These are phyloP conservation scores for Machimus rusticus DNA, from an alignment of 2,888 invertebrate species.

Conservation along the genomic window DNA sequence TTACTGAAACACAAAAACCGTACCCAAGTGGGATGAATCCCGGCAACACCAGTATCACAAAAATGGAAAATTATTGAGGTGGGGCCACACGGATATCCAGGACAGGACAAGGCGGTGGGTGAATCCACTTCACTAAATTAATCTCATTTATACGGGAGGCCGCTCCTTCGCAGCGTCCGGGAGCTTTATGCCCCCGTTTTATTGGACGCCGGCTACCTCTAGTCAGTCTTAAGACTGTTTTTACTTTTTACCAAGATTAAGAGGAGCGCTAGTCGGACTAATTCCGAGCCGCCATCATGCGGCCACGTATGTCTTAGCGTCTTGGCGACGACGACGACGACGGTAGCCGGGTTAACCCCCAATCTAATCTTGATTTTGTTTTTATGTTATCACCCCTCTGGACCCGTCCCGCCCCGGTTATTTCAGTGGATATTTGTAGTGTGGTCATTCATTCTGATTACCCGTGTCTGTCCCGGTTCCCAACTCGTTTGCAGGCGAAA, in stretches of 20 bases:
- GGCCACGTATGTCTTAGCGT: not conserved
- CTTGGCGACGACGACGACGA: too few species aligned
- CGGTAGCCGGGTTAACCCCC: constrained; percentile 2
- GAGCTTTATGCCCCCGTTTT: constrained; percentile 27
- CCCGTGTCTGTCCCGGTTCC: constrained; percentile 23
- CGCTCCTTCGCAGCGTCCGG: not conserved
- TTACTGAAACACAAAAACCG: constrained; percentile 9
- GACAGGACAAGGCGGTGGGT: not conserved
- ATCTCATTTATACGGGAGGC: constrained; percentile 26
- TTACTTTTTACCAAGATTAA: constrained; percentile 36
- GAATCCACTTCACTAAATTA: constrained; percentile 40
- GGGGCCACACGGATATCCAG: not conserved
- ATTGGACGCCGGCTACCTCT: constrained; percentile 28
- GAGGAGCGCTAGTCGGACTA: not conserved
- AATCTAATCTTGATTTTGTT: constrained; percentile 38
- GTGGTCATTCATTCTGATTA: constrained; percentile 39
- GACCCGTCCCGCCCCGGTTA: not conserved
- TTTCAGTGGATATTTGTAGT: constrained; percentile 28
- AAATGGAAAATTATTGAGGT: constrained; percentile 41
- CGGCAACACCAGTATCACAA: constrained; percentile 18
- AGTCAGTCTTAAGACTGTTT: constrained; percentile 14
- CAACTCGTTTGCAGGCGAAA: constrained; percentile 21
- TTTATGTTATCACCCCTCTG: constrained; percentile 20
- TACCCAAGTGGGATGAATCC: constrained; percentile 38
- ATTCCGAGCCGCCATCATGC: not conserved